These are phyloP conservation scores for Florisuga fusca DNA, from an alignment of 2,797 vertebrate genomes.

Conservation along the genomic window DNA sequence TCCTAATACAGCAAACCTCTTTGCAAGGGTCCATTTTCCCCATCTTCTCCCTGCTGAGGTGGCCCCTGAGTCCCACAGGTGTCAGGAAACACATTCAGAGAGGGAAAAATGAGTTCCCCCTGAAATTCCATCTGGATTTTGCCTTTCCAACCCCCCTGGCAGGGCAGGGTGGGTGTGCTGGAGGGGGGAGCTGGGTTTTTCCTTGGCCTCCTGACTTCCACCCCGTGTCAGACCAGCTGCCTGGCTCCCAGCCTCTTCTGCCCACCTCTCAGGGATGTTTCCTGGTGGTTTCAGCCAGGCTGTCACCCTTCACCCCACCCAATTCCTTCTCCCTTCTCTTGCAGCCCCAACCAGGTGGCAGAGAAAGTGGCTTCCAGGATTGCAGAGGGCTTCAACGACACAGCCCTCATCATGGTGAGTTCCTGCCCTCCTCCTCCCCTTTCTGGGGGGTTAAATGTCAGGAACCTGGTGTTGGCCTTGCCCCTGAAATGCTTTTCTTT, in stretches of 20 bases:
- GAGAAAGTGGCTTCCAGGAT: slow-evolving; percentile 96
- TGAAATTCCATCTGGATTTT: background rate
- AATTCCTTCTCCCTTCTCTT: slow-evolving; percentile 32
- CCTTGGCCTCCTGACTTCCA: background rate
- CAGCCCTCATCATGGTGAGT: slow-evolving; percentile 93
- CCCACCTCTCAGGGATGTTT: background rate
- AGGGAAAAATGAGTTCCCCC: too few relatives aligned
- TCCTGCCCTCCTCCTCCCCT: fast-evolving
- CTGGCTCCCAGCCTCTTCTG: background rate
- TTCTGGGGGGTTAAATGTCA: background rate
- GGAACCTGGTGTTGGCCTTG: background rate
- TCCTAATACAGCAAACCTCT: too few relatives aligned
- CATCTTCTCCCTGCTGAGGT: too few relatives aligned
- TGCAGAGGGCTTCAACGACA: slow-evolving; percentile 91
- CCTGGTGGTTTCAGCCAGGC: background rate
- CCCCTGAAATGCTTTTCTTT: background rate
- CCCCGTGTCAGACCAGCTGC: background rate
- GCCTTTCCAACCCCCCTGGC: background rate
- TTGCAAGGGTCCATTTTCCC: too few relatives aligned
- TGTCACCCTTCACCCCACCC: background rate
- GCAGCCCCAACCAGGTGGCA: slow-evolving; percentile 94
- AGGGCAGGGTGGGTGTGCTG: too few relatives aligned
- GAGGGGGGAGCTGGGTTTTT: background rate
- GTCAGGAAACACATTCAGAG: too few relatives aligned
- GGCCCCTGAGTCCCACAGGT: too few relatives aligned